Percentiles rank a stretch among this genome's conserved stretches.
Evolutionary conservation across 2,113 vertebrate genomes (phyloP).

Genomic region (Brachyhypopomus occidentalis): DNA sequence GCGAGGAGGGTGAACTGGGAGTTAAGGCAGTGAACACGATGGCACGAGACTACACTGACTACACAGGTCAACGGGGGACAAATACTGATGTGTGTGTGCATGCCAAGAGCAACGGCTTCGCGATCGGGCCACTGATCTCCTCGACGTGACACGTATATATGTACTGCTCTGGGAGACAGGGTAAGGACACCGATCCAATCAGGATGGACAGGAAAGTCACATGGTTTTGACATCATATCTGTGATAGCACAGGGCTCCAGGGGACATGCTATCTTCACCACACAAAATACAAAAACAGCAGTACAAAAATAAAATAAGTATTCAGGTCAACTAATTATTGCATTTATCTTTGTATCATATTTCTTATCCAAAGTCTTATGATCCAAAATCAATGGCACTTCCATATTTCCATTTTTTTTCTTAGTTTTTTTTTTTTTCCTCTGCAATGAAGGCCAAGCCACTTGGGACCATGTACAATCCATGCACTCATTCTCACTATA

Average conservation of each 20-base stretch:
- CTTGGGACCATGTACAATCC: constrained; percentile 69
- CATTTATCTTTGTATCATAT: constrained; percentile 73
- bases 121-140: constrained; percentile 31
- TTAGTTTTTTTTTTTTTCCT: constrained; percentile 48
- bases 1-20: constrained; percentile 6
- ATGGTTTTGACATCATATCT: constrained; percentile 56
- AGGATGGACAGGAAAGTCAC: constrained; percentile 43
- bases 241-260: constrained; percentile 48
- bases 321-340: constrained; percentile 77
- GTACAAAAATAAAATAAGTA: constrained; percentile 64
- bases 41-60: constrained; percentile 37
- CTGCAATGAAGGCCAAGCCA: constrained; percentile 53
- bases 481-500: constrained; percentile 80
- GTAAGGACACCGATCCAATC: constrained; percentile 40
- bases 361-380: constrained; percentile 52
- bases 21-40: constrained; percentile 32
- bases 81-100: constrained; percentile 48
- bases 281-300: constrained; percentile 55
- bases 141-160: constrained; percentile 21
- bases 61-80: constrained; percentile 23
- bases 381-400: constrained; percentile 61
- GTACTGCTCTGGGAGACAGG: constrained; percentile 42
- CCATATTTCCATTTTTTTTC: constrained; percentile 35
- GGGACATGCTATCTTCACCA: constrained; percentile 56
- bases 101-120: constrained; percentile 37